phyloP scores from a whole-genome alignment of 1,140 invertebrate genomes.

The Magallana ariakensis region DNA sequence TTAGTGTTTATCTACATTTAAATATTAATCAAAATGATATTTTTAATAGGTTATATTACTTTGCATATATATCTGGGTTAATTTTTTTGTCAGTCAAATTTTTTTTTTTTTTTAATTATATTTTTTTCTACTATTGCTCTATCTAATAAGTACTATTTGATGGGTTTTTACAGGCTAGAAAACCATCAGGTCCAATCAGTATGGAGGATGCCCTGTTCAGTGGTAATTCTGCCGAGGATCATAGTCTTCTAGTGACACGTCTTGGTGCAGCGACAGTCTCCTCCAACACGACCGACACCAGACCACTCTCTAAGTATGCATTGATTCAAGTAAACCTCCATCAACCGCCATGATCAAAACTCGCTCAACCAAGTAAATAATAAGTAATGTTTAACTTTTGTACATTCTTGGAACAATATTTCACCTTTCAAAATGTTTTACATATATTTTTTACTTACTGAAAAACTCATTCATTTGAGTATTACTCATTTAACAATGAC shows the following conservation, averaged over 20 bases:
- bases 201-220: slow-evolving; percentile 54
- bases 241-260: background rate
- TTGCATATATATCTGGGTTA: too few relatives aligned
- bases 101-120: background rate
- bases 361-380: too few relatives aligned
- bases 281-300: background rate
- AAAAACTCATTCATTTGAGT: too few relatives aligned
- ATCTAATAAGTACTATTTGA: background rate
- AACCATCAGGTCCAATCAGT: slow-evolving; percentile 49
- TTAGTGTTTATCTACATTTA: background rate
- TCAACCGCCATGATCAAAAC: too few relatives aligned
- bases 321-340: background rate
- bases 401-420: too few relatives aligned
- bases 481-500: too few relatives aligned
- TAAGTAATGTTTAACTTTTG: too few relatives aligned
- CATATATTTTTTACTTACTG: too few relatives aligned
- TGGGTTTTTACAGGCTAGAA: slow-evolving; percentile 50
- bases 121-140: background rate
- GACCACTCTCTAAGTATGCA: background rate
- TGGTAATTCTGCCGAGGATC: slow-evolving; percentile 36
- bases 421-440: too few relatives aligned
- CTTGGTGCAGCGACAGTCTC: slow-evolving; percentile 11
- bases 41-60: too few relatives aligned
- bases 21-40: too few relatives aligned
- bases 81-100: too few relatives aligned